A percentile compares a stretch with the other conserved stretches of the same genome.
Conservation (phyloP, 2,797 vertebrate genomes). For the Chromis chromis region DNA sequence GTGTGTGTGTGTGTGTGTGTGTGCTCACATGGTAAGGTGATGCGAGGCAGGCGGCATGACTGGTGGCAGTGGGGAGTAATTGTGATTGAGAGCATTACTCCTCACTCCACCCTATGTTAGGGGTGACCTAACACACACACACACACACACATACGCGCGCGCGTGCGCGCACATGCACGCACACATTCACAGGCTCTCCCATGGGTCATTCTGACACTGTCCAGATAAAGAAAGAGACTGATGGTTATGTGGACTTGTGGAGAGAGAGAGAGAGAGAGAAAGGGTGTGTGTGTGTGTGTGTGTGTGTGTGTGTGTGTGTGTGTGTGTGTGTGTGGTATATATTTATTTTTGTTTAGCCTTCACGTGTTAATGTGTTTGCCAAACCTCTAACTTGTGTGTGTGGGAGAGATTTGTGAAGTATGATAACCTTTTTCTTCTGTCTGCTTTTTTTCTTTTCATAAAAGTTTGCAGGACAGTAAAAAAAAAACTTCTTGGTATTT, state of each 20-base stretch:
- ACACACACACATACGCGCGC: constrained; percentile 43
- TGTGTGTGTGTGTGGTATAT: constrained; percentile 55
- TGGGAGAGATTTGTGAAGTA: constrained; percentile 20
- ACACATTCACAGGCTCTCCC: constrained; percentile 66
- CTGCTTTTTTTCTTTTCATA: constrained; percentile 19
- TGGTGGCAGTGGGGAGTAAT: constrained; percentile 83
- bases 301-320: constrained; percentile 38
- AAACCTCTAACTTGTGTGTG: constrained; percentile 34
- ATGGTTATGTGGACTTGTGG: constrained; percentile 71
- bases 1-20: constrained; percentile 23
- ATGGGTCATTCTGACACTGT: constrained; percentile 85
- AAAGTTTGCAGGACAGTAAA: background rate
- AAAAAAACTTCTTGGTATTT: background rate
- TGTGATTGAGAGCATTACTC: constrained; percentile 83
- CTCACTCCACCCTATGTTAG: constrained; percentile 75
- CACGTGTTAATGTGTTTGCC: constrained; percentile 74
- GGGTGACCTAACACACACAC: constrained; percentile 32
- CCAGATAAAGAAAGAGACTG: constrained; percentile 84
- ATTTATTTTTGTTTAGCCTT: constrained; percentile 74
- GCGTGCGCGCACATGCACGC: constrained; percentile 41
- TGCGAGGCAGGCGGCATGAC: constrained; percentile 73
- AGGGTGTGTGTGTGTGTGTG: constrained; percentile 23
- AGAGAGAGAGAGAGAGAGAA: constrained; percentile 50
- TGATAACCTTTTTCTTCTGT: constrained; percentile 23
- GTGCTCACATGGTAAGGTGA: constrained; percentile 52